Percentiles rank a stretch among this genome's conserved stretches.
Conservation (phyloP, 2,888 invertebrate genomes). For the Argyresthia albistria region DNA sequence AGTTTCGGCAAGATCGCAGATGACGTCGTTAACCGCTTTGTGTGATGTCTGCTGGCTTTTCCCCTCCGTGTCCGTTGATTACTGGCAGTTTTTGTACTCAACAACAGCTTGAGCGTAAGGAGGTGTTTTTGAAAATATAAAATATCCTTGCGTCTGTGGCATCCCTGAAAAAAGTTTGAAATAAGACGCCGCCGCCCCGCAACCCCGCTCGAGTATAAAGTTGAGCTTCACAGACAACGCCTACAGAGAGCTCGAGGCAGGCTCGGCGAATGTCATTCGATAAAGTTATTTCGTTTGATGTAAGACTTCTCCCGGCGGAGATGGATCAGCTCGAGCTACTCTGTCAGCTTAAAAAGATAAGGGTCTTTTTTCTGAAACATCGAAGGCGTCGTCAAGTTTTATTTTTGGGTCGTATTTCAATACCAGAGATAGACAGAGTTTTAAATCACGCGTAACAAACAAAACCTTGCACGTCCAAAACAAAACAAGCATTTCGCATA, state of each 20-base stretch:
- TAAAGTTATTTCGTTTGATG: conserved; percentile 22
- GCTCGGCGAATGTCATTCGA: conserved; percentile 14
- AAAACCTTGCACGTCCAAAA: not conserved
- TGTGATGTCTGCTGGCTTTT: no score
- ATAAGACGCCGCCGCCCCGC: conserved; percentile 10
- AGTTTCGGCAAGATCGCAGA: conserved; percentile 1
- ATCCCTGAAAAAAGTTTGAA: conserved; percentile 14
- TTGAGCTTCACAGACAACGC: conserved; percentile 10
- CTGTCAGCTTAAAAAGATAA: conserved; percentile 4
- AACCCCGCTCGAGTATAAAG: conserved; percentile 11
- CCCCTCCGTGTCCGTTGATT: no score
- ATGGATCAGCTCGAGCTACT: not conserved
- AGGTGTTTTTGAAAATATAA: no score
- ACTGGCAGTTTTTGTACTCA: no score
- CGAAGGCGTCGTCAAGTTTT: not conserved
- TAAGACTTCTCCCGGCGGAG: conserved; percentile 12
- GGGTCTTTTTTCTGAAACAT: not conserved
- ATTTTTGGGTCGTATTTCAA: not conserved
- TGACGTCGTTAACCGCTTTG: conserved; percentile 5
- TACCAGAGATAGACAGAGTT: not conserved
- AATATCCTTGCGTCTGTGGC: conserved; percentile 4
- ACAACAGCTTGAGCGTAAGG: no score
- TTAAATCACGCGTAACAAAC: not conserved
- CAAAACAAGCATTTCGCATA: no score
- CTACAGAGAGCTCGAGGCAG: conserved; percentile 6